Evolutionary conservation across 2,113 vertebrate genomes (phyloP), one percentile per base, ranked within the genome.

Genomic region (Bos indicus): DNA sequence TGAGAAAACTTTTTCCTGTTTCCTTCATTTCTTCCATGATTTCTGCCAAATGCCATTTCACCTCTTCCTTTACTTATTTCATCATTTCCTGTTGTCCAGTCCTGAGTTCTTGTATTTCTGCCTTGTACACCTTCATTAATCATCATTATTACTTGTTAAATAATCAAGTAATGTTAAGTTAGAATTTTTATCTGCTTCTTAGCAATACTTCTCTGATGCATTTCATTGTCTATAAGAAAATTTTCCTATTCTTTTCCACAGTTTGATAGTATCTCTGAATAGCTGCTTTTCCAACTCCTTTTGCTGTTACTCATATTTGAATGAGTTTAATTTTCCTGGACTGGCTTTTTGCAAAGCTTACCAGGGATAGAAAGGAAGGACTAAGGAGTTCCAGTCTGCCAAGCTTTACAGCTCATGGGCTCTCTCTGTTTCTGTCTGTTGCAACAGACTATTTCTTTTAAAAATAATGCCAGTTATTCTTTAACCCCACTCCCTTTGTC

Each of bases 281-380:
- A 83, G 56, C 56, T 43, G 33, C 33, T 87, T 33, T 94, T 83
- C 80, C 80, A 82, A 36, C 25, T 83, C 33, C 59, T 36, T 64
- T 85, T 62, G 74, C 80, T 51, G 4, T 74, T 82, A 86, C 81
- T 97, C 60, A 36, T 77, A 43, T 57, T 80, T 84, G 51, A 96
- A 87, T 95, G 62, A 94, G 71, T 87, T 84, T 86, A 26, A 54
- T 84, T 87, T 97, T 97, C 85, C 95, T 88, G 52, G 28, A 54
- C 81, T 51, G 60, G 28, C 83, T 62, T 78, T 91, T 51, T 48
- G 25, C 36, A 60, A 92, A 95, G 84, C 60, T 88, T 57, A 64
- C 40, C 23, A 90, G 51, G 2, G 43, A 51, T 56, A 88, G 21
- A 52, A 80, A 17, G 28, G 15, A 91, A 94, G 85, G 40, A 43